phyloP scores from a whole-genome alignment of 2,888 invertebrate genomes.

The Colletes collaris region DNA sequence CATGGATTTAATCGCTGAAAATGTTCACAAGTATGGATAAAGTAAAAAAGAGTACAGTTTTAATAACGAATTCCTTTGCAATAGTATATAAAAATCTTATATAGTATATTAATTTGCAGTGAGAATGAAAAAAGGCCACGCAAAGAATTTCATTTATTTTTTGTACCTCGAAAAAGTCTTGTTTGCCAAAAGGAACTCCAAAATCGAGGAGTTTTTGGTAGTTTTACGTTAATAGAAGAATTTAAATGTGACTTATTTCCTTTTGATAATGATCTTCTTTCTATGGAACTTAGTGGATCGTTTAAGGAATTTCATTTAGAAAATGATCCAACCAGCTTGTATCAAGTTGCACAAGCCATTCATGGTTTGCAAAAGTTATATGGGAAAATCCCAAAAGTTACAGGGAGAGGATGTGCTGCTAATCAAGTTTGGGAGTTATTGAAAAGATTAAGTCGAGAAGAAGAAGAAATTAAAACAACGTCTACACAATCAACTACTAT shows the following conservation, averaged over 20 bases:
- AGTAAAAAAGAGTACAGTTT: constrained; percentile 70
- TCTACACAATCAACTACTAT: constrained; percentile 86
- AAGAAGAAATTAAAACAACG: constrained; percentile 84
- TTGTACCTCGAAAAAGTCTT: constrained; percentile 94
- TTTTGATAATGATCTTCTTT: constrained; percentile 95
- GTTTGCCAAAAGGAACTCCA: constrained; percentile 94
- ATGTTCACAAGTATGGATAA: constrained; percentile 85
- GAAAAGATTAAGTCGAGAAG: constrained; percentile 88
- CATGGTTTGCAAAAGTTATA: constrained; percentile 93
- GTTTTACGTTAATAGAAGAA: constrained; percentile 91
- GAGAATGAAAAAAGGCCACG: constrained; percentile 84
- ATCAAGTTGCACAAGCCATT: constrained; percentile 94
- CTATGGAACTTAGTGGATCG: constrained; percentile 93
- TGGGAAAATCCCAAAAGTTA: constrained; percentile 94
- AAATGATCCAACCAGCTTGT: constrained; percentile 94
- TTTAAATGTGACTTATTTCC: constrained; percentile 95
- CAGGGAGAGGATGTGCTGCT: constrained; percentile 95
- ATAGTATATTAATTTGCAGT: constrained; percentile 69
- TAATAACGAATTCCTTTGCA: neutral
- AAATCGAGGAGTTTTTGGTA: constrained; percentile 91
- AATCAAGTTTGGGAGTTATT: constrained; percentile 95
- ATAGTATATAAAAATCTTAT: neutral
- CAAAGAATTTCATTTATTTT: constrained; percentile 94
- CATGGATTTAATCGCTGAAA: constrained; percentile 94
- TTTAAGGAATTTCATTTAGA: constrained; percentile 93